Percentiles rank a stretch among this genome's conserved stretches.
These are phyloP conservation scores for Hecatera dysodea DNA, from an alignment of 2,888 invertebrate genomes.

Conservation along the genomic window DNA sequence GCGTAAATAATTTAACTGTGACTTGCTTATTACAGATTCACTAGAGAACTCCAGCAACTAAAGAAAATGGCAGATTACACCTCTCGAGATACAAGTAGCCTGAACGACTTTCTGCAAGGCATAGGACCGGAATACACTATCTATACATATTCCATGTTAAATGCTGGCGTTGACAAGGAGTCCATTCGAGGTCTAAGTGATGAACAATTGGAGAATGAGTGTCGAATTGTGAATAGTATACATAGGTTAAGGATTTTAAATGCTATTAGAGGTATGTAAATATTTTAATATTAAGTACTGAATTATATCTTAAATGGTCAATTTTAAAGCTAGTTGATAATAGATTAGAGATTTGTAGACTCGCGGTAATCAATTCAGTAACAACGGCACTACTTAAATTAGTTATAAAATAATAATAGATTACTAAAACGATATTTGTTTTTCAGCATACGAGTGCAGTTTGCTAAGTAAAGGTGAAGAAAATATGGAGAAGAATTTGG, in stretches of 20 bases:
- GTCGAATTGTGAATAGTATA: conserved; percentile 98
- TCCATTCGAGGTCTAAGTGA: conserved; percentile 96
- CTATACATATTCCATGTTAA: conserved; percentile 99
- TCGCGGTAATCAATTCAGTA: too few relatives aligned
- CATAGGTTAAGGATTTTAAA: conserved; percentile 97
- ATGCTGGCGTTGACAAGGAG: conserved; percentile 98
- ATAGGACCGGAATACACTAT: conserved; percentile 97
- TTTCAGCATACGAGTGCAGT: conserved; percentile 92
- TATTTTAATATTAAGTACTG: background rate
- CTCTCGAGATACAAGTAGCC: conserved; percentile 97
- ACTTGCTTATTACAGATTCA: conserved; percentile 92
- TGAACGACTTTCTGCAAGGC: conserved; percentile 95
- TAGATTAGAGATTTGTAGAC: background rate
- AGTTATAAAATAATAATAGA: background rate
- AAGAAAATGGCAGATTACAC: conserved; percentile 99
- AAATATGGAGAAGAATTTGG: conserved; percentile 96
- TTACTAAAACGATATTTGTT: conserved; percentile 16
- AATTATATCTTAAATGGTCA: background rate
- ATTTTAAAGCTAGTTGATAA: background rate
- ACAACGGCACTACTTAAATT: background rate
- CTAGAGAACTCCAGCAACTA: conserved; percentile 97
- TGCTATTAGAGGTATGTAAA: conserved; percentile 93
- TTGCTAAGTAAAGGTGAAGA: conserved; percentile 93
- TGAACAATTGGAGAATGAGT: conserved; percentile 97
- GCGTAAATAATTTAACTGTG: background rate